Percentiles rank a stretch among this genome's conserved stretches.
phyloP scores from a whole-genome alignment of 1,140 invertebrate species.

The Rhynchophorus ferrugineus region DNA sequence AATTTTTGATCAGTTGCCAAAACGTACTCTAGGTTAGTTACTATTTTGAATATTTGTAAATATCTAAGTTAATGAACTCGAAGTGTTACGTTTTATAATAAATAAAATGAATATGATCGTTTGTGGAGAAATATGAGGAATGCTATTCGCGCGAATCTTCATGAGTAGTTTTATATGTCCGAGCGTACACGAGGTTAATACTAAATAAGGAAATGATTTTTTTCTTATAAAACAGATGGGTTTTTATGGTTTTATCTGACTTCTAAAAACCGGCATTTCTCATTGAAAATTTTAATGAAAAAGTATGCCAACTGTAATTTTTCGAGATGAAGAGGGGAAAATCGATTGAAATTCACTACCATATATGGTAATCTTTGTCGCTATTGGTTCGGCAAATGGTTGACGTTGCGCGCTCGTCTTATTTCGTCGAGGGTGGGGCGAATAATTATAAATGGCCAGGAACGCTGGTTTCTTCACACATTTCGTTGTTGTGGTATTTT shows the following conservation, averaged over 20 bases:
- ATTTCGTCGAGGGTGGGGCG: slow-evolving; percentile 24
- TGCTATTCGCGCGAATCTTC: no score
- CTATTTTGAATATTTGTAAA: not conserved
- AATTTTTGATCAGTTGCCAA: slow-evolving; percentile 8
- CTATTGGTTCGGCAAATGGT: slow-evolving; percentile 33
- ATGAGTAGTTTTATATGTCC: not conserved
- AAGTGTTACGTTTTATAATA: not conserved
- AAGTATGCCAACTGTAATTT: slow-evolving; percentile 24
- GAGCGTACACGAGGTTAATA: not conserved
- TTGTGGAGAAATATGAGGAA: no score
- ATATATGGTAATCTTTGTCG: slow-evolving; percentile 41
- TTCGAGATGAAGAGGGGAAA: slow-evolving; percentile 21
- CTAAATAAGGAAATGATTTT: slow-evolving; percentile 11
- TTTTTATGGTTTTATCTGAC: slow-evolving; percentile 8
- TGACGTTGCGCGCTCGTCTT: slow-evolving; percentile 23
- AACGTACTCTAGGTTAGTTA: not conserved
- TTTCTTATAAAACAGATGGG: not conserved
- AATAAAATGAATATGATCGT: not conserved
- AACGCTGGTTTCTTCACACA: slow-evolving; percentile 27
- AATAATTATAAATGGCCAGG: slow-evolving; percentile 30
- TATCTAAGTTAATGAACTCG: not conserved
- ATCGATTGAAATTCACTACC: slow-evolving; percentile 38
- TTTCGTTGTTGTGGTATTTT: slow-evolving; percentile 33
- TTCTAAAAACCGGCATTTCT: slow-evolving; percentile 13
- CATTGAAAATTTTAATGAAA: slow-evolving; percentile 16